Conservation (phyloP, 2,888 invertebrate species). For the Tetheella fluctuosa region DNA sequence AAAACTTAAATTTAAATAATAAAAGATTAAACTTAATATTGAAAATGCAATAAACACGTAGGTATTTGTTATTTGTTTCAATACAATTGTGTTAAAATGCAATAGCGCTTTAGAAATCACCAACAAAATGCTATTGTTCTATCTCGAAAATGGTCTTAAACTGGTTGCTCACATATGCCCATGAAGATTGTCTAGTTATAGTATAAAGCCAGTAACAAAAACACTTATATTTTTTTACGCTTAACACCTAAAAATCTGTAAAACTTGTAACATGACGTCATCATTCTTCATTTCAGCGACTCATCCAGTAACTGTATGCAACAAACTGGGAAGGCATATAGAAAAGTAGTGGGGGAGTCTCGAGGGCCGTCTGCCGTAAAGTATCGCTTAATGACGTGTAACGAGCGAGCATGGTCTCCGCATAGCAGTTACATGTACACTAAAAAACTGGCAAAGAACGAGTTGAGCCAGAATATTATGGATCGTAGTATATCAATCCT, state of each 20-base stretch:
- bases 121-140: too few species aligned
- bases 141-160: too few species aligned
- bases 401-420: constrained; percentile 71
- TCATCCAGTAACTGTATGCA: constrained; percentile 50
- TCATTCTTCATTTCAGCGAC: constrained; percentile 16
- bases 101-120: too few species aligned
- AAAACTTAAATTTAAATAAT: too few species aligned
- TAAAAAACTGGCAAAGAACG: constrained; percentile 43
- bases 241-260: too few species aligned
- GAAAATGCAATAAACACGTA: too few species aligned
- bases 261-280: not conserved
- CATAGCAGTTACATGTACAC: constrained; percentile 63
- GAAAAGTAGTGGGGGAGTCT: constrained; percentile 63
- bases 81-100: too few species aligned
- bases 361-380: constrained; percentile 83
- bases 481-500: not conserved
- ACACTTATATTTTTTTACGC: too few species aligned
- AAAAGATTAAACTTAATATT: too few species aligned
- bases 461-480: not conserved
- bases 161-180: too few species aligned
- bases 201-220: too few species aligned
- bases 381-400: constrained; percentile 84
- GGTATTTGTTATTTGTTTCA: too few species aligned
- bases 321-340: constrained; percentile 48
- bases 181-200: not conserved